Evolutionary conservation across 2,888 invertebrate species (phyloP), one percentile per base, ranked within the genome.

Genomic region (Marasmarcha lunaedactyla): DNA sequence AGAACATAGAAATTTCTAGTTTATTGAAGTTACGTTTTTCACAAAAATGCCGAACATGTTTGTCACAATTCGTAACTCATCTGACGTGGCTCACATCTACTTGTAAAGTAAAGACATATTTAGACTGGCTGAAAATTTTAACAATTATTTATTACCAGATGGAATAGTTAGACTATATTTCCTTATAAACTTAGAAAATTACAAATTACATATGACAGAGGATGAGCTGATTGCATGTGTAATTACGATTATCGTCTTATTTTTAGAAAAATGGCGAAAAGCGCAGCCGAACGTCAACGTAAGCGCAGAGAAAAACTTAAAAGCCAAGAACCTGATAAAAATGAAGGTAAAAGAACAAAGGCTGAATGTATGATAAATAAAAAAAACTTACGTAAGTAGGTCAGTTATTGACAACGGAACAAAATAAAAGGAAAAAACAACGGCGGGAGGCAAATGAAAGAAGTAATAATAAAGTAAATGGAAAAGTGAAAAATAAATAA

Each of bases 301-400:
- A 37, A 30, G 27, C 37, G 14, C 15, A 25, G 37, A 25, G 37
- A 37, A 37, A 37, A 37, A 30, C 37, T 37, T 27, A 37, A 37
- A 37, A 37, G 30, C 30, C 37, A 37, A 5, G 37, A 37, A 37
- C 37, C 37, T 30, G 37, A 37, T 14, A 26, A 26, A 37, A 26
- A 37, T 15, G 37, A 37, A 37, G 37, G 20, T 12, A 37, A 37
- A 37, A 37, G 37, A 37, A 37, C 25, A 37, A 26, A 37, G 7
- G 37, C 37, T 37, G 37, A 26, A 37, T 37, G 27, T 37, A 30
- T 37, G 30, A 37, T 26, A 37, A 37, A 37, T 25, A 37, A 37
- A 37, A 37, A 27, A 37, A 37, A 37, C n/a, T n/a, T n/a, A 37
- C 13, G 13, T 37, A 37, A n/a, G n/a, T 37, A 14, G 37, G 20